Conservation (phyloP, 2,113 vertebrate genomes). For the Peromyscus maniculatus region DNA sequence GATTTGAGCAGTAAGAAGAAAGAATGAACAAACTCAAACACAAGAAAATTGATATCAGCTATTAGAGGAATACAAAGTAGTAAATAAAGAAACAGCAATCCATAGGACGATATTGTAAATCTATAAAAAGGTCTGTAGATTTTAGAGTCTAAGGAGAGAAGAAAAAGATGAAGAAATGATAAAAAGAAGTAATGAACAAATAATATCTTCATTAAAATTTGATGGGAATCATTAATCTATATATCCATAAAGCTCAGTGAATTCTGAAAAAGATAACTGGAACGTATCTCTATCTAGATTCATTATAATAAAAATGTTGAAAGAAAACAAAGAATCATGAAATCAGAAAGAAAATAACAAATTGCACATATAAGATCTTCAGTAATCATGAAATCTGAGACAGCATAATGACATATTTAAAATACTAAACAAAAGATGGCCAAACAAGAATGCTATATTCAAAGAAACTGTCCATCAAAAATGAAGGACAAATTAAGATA, state of each 20-base stretch:
- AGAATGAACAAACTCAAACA: not conserved
- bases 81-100: not conserved
- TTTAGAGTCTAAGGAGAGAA: not conserved
- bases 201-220: not conserved
- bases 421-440: not conserved
- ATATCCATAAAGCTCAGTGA: not conserved
- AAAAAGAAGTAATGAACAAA: not conserved
- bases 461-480: not conserved
- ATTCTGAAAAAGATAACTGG: not conserved
- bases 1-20: not conserved
- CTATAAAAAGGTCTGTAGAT: not conserved
- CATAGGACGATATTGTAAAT: not conserved
- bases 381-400: not conserved
- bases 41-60: not conserved
- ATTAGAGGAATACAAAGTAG: not conserved
- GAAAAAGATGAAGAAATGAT: not conserved
- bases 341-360: not conserved
- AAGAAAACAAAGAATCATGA: not conserved
- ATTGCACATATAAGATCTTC: not conserved
- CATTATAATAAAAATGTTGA: not conserved
- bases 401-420: not conserved
- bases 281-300: not conserved
- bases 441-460: not conserved
- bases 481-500: not conserved
- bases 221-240: not conserved